Evolutionary conservation across 2,797 vertebrate genomes (phyloP), one percentile per base, ranked within the genome.

Genomic region (Potorous gilbertii): DNA sequence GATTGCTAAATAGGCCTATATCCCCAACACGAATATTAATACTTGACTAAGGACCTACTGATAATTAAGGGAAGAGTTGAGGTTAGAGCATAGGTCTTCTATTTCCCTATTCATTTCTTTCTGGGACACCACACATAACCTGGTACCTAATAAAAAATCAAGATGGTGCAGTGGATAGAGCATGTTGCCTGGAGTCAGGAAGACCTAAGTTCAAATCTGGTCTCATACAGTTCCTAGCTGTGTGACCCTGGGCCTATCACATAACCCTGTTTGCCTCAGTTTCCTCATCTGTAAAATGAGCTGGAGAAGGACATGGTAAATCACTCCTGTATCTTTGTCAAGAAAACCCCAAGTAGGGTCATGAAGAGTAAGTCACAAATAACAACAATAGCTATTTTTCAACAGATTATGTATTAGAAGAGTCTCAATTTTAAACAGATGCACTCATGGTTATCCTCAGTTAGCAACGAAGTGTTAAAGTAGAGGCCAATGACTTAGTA

Each of bases 1-100:
- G 4, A 31, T 56, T 29, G 55, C 46, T 40, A 93, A 56, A 21
- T 1, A 93, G 40, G 10, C 4, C 66, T 46, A 3, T 9, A 34
- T 28, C 91, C 31, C 52, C 40, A 90, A 18, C 12, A 12, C 55
- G 13, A 0, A 2, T 46, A 40, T 46, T 81, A 54, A 55, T 92
- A 92, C 93, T 89, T 94, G 92, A 90, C 92, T 94, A 97, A 92
- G 50, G 74, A 31, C 74, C 59, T 50, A 54, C 57, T 92, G 59
- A 94, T 93, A 66, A 57, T 74, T 93, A 90, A 57, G 91, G 55
- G 91, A 87, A 95, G 40, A 92, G 62, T 90, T 81, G 94, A 55
- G 55, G 10, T 93, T 92, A 55, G 87, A 95, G 90, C 31, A 40
- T 11, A 94, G 92, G 62, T 90, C 24, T 12, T 81, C 14, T 56